Evolutionary conservation across 2,888 invertebrate species (phyloP).

Genomic region (Autographa pulchrina): DNA sequence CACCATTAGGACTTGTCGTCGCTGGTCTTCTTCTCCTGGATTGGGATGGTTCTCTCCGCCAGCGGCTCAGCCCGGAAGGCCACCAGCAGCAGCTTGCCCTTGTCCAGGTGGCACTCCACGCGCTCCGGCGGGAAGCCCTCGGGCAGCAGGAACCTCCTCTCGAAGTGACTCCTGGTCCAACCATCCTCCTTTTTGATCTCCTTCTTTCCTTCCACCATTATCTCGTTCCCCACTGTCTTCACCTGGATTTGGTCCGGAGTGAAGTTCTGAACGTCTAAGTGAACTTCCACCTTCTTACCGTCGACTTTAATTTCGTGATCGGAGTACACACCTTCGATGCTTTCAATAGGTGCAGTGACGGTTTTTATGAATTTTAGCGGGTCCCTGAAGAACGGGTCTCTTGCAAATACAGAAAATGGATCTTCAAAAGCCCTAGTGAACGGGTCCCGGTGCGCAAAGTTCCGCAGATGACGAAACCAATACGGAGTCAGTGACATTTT

Average conservation of each 20-base stretch:
- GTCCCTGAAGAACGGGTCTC: conserved; percentile 83
- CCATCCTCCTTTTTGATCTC: conserved; percentile 94
- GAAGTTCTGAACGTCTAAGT: conserved; percentile 94
- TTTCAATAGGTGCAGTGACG: conserved; percentile 68
- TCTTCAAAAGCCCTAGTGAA: conserved; percentile 76
- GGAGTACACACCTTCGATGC: conserved; percentile 86
- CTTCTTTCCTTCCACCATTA: conserved; percentile 94
- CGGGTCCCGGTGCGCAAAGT: conserved; percentile 78
- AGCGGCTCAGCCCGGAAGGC: conserved; percentile 89
- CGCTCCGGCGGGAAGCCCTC: conserved; percentile 93
- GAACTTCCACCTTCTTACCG: conserved; percentile 92
- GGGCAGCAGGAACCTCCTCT: conserved; percentile 93
- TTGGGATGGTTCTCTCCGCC: conserved; percentile 76
- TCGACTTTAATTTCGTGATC: conserved; percentile 89
- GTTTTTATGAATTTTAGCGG: conserved; percentile 77
- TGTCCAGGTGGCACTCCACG: conserved; percentile 93
- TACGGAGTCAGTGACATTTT: conserved; percentile 84
- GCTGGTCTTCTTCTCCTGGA: conserved; percentile 71
- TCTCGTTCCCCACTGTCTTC: conserved; percentile 92
- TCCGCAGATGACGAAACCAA: conserved; percentile 84
- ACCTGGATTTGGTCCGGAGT: conserved; percentile 94
- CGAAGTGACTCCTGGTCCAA: conserved; percentile 93
- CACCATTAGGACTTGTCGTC: conserved; percentile 32
- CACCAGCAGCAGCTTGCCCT: conserved; percentile 92
- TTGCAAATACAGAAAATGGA: conserved; percentile 74